Evolutionary conservation across 2,888 invertebrate species (phyloP).

Genomic region (Monopis laevigella): DNA sequence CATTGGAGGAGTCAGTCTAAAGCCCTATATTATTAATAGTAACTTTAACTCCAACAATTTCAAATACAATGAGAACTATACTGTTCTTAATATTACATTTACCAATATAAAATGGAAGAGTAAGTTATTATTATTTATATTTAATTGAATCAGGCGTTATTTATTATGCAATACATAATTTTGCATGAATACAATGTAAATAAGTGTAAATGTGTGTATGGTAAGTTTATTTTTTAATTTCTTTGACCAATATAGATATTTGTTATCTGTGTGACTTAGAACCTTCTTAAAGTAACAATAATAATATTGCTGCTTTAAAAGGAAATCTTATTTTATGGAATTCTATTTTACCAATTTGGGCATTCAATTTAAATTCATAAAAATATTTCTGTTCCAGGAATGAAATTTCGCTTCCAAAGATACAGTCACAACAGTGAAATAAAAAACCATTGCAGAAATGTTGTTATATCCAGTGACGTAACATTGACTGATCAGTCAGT

Average conservation of each 20-base stretch:
- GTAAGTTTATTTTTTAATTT: too few species aligned
- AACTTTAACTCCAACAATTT: background rate
- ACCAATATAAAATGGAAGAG: conserved; percentile 60
- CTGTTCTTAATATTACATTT: conserved; percentile 53
- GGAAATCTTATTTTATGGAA: background rate
- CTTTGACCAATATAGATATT: too few species aligned
- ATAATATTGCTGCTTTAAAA: too few species aligned
- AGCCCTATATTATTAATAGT: conserved; percentile 34
- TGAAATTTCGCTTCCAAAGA: conserved; percentile 50
- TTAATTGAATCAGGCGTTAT: too few species aligned
- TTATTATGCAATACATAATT: too few species aligned
- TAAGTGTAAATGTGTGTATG: too few species aligned
- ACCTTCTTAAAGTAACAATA: too few species aligned
- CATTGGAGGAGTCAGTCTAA: conserved; percentile 49
- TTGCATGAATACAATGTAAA: too few species aligned
- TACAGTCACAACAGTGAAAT: conserved; percentile 26
- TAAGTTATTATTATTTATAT: conserved; percentile 29
- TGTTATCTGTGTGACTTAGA: too few species aligned
- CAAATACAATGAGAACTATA: conserved; percentile 25
- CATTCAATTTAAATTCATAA: background rate
- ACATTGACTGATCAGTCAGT: conserved; percentile 46
- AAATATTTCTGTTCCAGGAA: conserved; percentile 33
- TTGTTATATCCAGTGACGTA: conserved; percentile 43
- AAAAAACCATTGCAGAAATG: conserved; percentile 48
- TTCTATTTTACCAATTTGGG: background rate